Evolutionary conservation across 2,113 vertebrate genomes (phyloP), one percentile per base, ranked within the genome.

Genomic region (Toxostoma redivivum): DNA sequence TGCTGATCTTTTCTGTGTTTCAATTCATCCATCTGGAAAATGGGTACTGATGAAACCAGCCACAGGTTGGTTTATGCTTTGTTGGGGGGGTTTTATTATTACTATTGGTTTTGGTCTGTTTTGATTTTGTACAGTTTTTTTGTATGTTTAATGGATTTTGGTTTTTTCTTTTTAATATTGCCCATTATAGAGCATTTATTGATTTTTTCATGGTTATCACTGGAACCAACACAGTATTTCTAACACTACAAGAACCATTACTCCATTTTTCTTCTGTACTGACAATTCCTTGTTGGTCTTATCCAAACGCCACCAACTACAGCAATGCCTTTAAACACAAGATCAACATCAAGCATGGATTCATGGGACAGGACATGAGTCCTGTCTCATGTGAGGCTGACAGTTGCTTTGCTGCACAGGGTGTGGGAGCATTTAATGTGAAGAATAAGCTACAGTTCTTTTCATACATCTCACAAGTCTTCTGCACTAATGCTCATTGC

Each of bases 31-130:
- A 56, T 64, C 54, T 69, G 28, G 30, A 72, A 87, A 72, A 60
- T 0, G 2, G 3, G 25, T 44, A 50, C 14, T 35, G 48, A 40
- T 15, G 19, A 86, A 44, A 8, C 1, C 15, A 61, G n/a, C 10
- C 15, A 44, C 17, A 47, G 23, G 18, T 7, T 42, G 20, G 30
- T 21, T 71, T 58, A 7, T 45, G 21, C 8, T 93, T 56, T 30
- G 10, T 21, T 51, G 27, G 7, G 10, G 10, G 2, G 4, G 0
- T 35, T 30, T 22, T 28, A 27, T 15, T 44, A 5, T 15, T 44
- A 4, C 21, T 65, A 22, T 28, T 44, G 5, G 8, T 20, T 58
- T 51, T 40, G 6, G 11, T 44, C 28, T 12, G 8, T 21, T 83
- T 88, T 15, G 22, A 7, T 16, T 35, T 56, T 56, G 25, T 23